Base-by-base conservation (phyloP, 2,888 invertebrate species). In the Pollenia angustigena region DNA sequence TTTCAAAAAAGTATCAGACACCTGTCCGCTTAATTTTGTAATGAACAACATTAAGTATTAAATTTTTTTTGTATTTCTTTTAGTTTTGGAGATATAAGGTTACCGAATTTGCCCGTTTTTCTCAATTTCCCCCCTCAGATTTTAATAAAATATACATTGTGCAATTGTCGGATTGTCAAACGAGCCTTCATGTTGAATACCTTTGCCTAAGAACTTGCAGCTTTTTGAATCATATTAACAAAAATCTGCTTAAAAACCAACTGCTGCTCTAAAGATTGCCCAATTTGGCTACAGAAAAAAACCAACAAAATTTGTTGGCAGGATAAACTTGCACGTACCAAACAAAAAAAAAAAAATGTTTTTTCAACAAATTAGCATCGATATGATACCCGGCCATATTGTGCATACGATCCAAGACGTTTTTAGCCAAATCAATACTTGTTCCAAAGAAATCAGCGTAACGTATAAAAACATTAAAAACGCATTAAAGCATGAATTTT, bases 401-500 rank as follows among this genome's bases (percentile, higher is more conserved):
- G 56, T 14, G 6, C 56, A 42, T 18, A 48, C 32, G 48, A 64
- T 62, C 12, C 48, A 54, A 83, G 44, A 83, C 23, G 2, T 71
- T 71, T 76, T 12, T 40, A 7, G 1, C 18, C 32, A 78, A 78
- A 56, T 71, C 46, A 83, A 83, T 78, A 83, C 48, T 40, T 83
- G 58, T 69, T 40, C 54, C 54, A 56, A 48, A 71, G 48, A 80
- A 79, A 80, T 85, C 79, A 62, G 68, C 74, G 87, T 75, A 81
- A 84, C 84, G 54, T 23, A 60, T 9, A 71, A 64, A 81, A 87
- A 87, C 87, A 87, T 87, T 87, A 84, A 87, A 87, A 87, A 84
- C 87, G 81, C 87, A 87, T 87, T 87, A 87, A 87, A 78, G 66
- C 84, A 81, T 66, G 66, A 23, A 87, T 83, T 80, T 81, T 72